phyloP scores from a whole-genome alignment of 2,888 invertebrate genomes.

The Drosophila setosimentum region DNA sequence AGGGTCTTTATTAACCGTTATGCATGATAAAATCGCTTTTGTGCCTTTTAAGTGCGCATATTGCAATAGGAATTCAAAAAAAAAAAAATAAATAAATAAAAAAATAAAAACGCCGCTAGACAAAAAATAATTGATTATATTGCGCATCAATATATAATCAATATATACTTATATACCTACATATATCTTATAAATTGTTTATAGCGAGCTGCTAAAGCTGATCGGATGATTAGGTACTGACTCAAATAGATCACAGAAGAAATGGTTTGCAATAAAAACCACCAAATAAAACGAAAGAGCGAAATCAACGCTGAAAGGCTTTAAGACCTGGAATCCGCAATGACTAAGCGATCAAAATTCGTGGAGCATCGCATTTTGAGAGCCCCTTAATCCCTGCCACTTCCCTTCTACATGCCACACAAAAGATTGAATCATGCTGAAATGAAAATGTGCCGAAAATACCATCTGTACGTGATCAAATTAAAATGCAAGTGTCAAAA shows the following conservation, averaged over 20 bases:
- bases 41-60: constrained; percentile 10
- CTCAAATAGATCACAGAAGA: constrained; percentile 3
- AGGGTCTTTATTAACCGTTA: constrained; percentile 1
- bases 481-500: constrained; percentile 19
- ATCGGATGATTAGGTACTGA: neutral
- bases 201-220: neutral
- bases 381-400: neutral
- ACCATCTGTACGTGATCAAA: constrained; percentile 25
- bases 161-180: neutral
- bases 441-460: constrained; percentile 48
- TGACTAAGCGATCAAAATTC: constrained; percentile 51
- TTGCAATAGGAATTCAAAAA: constrained; percentile 6
- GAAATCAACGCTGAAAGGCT: neutral
- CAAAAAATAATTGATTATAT: constrained; percentile 11
- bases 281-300: too few relatives aligned
- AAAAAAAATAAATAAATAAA: too few relatives aligned
- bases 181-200: neutral
- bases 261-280: neutral
- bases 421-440: constrained; percentile 39
- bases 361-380: constrained; percentile 26
- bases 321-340: constrained; percentile 19
- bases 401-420: neutral
- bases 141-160: neutral
- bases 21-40: constrained; percentile 24
- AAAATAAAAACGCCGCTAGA: too few relatives aligned